Conservation (phyloP, 2,888 invertebrate species). For the Anodontia alba region DNA sequence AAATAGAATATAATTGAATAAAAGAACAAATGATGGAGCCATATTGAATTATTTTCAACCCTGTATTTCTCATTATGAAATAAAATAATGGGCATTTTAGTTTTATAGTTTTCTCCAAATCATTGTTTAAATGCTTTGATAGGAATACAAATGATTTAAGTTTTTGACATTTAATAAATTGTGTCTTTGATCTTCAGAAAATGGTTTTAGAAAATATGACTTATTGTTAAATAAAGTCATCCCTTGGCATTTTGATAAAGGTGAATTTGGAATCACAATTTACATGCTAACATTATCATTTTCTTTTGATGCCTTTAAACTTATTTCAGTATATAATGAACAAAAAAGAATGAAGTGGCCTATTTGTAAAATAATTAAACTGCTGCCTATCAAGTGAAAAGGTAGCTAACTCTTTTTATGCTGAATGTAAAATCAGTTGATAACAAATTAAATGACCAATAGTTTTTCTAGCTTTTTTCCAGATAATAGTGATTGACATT, state of each 20-base stretch:
- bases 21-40: background rate
- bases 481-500: too few species aligned
- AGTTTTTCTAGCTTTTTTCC: too few species aligned
- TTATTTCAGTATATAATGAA: too few species aligned
- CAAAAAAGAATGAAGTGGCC: too few species aligned
- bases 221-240: conserved; percentile 2
- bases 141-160: conserved; percentile 3
- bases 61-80: background rate
- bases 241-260: background rate
- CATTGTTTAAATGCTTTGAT: background rate
- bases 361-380: too few species aligned
- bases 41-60: background rate
- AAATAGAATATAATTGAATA: background rate
- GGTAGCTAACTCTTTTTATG: too few species aligned
- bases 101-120: background rate
- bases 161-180: background rate
- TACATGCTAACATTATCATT: background rate
- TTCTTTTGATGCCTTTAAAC: too few species aligned
- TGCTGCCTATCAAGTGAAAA: too few species aligned
- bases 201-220: conserved; percentile 1
- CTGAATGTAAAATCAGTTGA: too few species aligned
- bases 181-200: background rate
- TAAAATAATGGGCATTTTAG: background rate
- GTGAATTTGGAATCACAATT: background rate
- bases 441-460: too few species aligned